These are phyloP conservation scores for Lymantria dispar DNA, from an alignment of 2,888 invertebrate genomes.

Conservation along the genomic window DNA sequence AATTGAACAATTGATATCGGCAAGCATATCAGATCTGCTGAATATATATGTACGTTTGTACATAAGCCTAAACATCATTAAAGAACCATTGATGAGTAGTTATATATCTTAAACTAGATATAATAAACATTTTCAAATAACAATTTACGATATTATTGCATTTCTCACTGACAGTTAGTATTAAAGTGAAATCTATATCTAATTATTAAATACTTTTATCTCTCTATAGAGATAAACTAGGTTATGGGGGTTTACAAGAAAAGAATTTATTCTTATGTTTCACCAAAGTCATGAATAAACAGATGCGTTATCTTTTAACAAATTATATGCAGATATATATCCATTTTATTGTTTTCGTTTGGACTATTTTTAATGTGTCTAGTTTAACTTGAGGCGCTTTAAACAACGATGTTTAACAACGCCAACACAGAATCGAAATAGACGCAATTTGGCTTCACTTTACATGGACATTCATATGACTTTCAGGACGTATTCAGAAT, in stretches of 20 bases:
- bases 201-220: conserved; percentile 17
- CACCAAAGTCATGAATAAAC: not conserved
- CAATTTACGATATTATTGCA: conserved; percentile 70
- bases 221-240: conserved; percentile 11
- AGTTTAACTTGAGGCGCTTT: no score
- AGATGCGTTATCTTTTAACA: not conserved
- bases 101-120: conserved; percentile 37
- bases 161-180: conserved; percentile 61
- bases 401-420: no score
- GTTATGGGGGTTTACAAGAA: conserved; percentile 7
- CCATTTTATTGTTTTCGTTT: no score
- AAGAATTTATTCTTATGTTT: not conserved
- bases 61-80: conserved; percentile 18
- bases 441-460: no score
- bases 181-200: conserved; percentile 19
- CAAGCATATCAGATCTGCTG: not conserved
- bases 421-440: no score
- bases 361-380: no score
- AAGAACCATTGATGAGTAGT: conserved; percentile 24
- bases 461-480: no score
- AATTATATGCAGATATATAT: no score
- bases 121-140: no score
- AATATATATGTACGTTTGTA: conserved; percentile 5
- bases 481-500: no score
- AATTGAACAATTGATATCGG: not conserved